Evolutionary conservation across 2,113 vertebrate species (phyloP), one percentile per base, ranked within the genome.

Genomic region (Anoplopoma fimbria): DNA sequence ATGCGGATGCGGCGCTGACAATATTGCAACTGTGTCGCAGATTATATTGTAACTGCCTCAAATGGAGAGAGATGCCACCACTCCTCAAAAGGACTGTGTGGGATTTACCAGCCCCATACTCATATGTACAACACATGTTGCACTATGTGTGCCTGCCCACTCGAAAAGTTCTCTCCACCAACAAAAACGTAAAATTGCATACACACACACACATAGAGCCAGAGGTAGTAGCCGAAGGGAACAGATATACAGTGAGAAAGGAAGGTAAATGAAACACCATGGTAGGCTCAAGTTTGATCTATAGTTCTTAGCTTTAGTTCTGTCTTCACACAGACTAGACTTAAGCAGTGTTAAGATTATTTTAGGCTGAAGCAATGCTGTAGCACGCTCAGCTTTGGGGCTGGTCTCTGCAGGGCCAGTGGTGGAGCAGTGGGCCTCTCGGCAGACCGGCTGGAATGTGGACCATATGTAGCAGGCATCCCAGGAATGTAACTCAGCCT

Each of bases 401-500:
- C 74, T 87, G 75, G 62, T 87, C 68, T 82, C 75, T 75, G 88
- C 72, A 75, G 82, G 75, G 96, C 96, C 95, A 91, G 94, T 87
- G 88, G 94, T 90, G 88, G 92, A 95, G 95, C 69, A 6, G 82
- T 90, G 93, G 93, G 93, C 93, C 93, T 94, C 96, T 95, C 87
- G 79, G 93, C 96, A 96, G 96, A 96, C 96, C 86, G 93, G 90
- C 94, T 95, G 97, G 97, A 98, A 99, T 98, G 97, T 96, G 95
- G 95, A 97, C 96, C 97, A 98, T 97, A 97, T 98, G 98, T 96
- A 97, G 96, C 95, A 96, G 96, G 96, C 96, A 97, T 97, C 94
- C 93, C 84, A 94, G 96, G 97, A 99, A 99, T 98, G 97, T 94
- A 94, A 83, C 91, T 90, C 87, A 92, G 96, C 96, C 96, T 96